These are phyloP conservation scores for Xylota sylvarum DNA, from an alignment of 2,888 invertebrate genomes.

Conservation along the genomic window DNA sequence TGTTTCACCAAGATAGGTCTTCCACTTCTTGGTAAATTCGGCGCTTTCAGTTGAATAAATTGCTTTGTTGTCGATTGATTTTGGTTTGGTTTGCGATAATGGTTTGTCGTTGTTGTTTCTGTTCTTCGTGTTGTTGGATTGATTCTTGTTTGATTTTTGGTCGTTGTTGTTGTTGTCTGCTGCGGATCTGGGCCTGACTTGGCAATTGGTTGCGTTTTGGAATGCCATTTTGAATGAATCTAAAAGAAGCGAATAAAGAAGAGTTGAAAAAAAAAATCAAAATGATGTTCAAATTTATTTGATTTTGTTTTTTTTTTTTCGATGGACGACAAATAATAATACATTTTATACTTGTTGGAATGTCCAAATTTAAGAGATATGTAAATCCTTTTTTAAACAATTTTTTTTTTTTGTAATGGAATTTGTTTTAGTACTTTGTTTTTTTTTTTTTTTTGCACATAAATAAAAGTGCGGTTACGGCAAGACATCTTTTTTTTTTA, in stretches of 20 bases:
- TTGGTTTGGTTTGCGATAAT: slow-evolving; percentile 23
- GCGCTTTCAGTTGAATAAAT: slow-evolving; percentile 60
- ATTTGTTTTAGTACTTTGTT: too few relatives aligned
- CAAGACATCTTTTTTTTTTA: slow-evolving; percentile 5
- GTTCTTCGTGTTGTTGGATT: slow-evolving; percentile 39
- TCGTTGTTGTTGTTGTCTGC: slow-evolving; percentile 63
- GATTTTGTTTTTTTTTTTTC: slow-evolving; percentile 2
- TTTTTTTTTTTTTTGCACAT: not conserved
- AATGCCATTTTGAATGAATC: slow-evolving; percentile 72
- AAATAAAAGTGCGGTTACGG: not conserved
- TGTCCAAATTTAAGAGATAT: slow-evolving; percentile 6
- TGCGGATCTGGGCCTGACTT: slow-evolving; percentile 64
- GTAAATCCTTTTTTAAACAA: not conserved
- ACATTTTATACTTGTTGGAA: slow-evolving; percentile 56
- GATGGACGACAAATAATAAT: slow-evolving; percentile 46
- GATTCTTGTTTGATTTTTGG: slow-evolving; percentile 56
- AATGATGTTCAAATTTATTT: slow-evolving; percentile 28
- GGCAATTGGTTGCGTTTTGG: slow-evolving; percentile 61
- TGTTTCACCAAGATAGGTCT: slow-evolving; percentile 59
- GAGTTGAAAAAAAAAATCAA: slow-evolving; percentile 53
- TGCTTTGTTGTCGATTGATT: slow-evolving; percentile 45
- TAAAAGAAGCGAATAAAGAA: slow-evolving; percentile 36
- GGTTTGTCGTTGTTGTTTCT: slow-evolving; percentile 44
- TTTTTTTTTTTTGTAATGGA: not conserved
- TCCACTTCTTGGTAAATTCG: slow-evolving; percentile 55